Evolutionary conservation across 2,797 vertebrate species (phyloP).

Genomic region (Cynodonichthys magdalenae): DNA sequence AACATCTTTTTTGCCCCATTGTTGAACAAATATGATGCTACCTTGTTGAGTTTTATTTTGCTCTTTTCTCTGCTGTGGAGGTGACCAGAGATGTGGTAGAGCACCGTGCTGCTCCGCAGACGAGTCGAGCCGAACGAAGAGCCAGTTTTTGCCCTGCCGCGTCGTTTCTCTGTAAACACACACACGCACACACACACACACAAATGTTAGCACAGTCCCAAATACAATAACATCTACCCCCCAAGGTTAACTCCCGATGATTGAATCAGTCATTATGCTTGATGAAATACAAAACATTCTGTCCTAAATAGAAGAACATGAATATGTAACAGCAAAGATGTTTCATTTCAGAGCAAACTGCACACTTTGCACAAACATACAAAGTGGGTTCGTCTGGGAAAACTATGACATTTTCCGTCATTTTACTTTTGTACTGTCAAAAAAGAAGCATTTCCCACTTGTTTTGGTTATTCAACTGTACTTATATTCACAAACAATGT

Average conservation of each 20-base stretch:
- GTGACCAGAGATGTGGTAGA: constrained; percentile 98
- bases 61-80: constrained; percentile 94
- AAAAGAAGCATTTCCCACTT: constrained; percentile 11
- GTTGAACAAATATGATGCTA: constrained; percentile 58
- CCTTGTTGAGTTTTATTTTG: constrained; percentile 98
- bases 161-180: constrained; percentile 86
- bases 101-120: constrained; percentile 89
- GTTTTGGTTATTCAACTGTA: constrained; percentile 19
- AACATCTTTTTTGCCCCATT: neutral
- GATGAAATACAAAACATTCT: constrained; percentile 61
- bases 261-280: constrained; percentile 54
- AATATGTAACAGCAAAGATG: constrained; percentile 53
- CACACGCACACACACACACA: constrained; percentile 20
- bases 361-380: constrained; percentile 19
- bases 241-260: constrained; percentile 53
- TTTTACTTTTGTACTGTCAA: constrained; percentile 27
- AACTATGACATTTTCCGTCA: constrained; percentile 8
- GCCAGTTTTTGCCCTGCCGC: constrained; percentile 87
- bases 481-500: constrained; percentile 26
- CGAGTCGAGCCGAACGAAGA: constrained; percentile 88
- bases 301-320: constrained; percentile 48
- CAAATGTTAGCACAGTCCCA: constrained; percentile 19
- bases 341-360: constrained; percentile 35
- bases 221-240: constrained; percentile 50
- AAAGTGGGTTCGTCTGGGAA: neutral